Conservation (phyloP, 2,113 vertebrate genomes). For the Albula glossodonta region DNA sequence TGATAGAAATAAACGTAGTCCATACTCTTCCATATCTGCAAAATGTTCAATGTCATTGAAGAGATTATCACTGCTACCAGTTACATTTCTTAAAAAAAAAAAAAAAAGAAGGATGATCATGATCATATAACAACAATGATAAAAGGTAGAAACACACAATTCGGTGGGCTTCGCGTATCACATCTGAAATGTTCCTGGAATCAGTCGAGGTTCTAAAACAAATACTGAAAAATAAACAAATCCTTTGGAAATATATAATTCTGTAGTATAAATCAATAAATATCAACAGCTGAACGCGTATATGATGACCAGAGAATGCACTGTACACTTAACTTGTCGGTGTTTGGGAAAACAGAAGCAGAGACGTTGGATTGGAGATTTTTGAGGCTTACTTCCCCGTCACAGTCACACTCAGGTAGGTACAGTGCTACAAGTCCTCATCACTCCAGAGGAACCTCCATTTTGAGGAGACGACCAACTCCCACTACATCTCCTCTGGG, state of each 20-base stretch:
- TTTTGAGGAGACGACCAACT: constrained; percentile 8
- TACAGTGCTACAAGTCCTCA: neutral
- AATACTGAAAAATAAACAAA: constrained; percentile 66
- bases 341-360: constrained; percentile 48
- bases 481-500: neutral
- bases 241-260: constrained; percentile 64
- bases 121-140: constrained; percentile 26
- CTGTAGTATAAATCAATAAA: constrained; percentile 48
- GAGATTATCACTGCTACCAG: constrained; percentile 11
- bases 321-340: constrained; percentile 43
- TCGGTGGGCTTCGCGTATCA: constrained; percentile 59
- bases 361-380: constrained; percentile 33
- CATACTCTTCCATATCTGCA: constrained; percentile 43
- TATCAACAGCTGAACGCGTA: constrained; percentile 44
- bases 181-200: constrained; percentile 50
- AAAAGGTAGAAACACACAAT: constrained; percentile 56
- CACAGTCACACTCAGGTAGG: neutral
- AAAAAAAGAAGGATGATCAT: constrained; percentile 34
- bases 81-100: constrained; percentile 53
- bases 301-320: constrained; percentile 53
- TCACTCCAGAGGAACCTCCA: neutral
- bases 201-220: constrained; percentile 59
- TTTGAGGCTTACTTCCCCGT: constrained; percentile 38
- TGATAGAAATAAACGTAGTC: constrained; percentile 52
- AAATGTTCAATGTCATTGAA: constrained; percentile 7